Base-by-base conservation (phyloP, 2,888 invertebrate species). In the Smittia sp. region DNA sequence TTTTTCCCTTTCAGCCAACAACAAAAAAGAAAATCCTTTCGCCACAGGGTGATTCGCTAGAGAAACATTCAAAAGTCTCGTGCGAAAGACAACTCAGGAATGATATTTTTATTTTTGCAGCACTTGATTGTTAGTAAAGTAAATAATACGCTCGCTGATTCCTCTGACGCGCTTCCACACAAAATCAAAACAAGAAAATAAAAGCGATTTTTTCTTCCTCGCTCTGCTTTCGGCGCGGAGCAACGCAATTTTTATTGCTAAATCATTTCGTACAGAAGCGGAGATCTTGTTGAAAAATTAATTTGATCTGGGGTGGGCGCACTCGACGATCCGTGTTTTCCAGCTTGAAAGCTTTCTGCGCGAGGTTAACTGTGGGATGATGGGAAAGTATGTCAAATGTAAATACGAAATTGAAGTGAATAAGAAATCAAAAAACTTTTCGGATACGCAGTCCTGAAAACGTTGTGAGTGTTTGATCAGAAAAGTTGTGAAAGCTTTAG, bases 1-100 rank as follows among this genome's bases (percentile, higher is more conserved):
- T 63, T 58, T 63, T 63, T 27, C 46, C 15, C 46, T 15, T 15
- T 46, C 46, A 13, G 11, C 9, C 46, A 46, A 46, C 46, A 46
- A 46, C 46, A 46, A 46, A 25, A 68, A 52, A 72, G 58, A 39
- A 58, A 58, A 72, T 58, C 27, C 25, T 13, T 63, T 63, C 70
- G 58, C 1, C 72, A 72, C 72, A 72, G 72, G 72, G 72, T 72
- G 72, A 1, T 24, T 25, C 54, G 9, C 22, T n/a, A 18, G 25
- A 15, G n/a, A 46, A 46, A 3, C 1, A 3, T 58, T 18, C 11
- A 13, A 39, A 15, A 11, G 11, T 7, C 24, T 58, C 13, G 20
- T 22, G 13, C 20, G 11, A 58, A 15, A 3, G 20, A 58, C 15
- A 4, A 24, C 18, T 22, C n/a, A 13, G 58, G 4, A 24, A 1